These are phyloP conservation scores for Melanargia galathea DNA, from an alignment of 2,888 invertebrate genomes.

Conservation along the genomic window DNA sequence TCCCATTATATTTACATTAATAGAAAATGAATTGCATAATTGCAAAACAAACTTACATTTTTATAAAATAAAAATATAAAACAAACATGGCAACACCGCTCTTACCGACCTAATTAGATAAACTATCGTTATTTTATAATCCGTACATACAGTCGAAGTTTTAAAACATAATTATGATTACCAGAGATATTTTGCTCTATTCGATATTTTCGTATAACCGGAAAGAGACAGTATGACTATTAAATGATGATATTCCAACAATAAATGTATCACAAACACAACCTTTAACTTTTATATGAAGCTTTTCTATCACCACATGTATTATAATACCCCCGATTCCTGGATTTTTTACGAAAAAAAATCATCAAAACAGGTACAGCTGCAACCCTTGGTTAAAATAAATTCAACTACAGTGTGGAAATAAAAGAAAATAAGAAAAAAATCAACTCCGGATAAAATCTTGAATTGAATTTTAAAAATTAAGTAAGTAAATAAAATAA, in stretches of 20 bases:
- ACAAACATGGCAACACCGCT: slow-evolving; percentile 37
- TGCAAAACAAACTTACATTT: slow-evolving; percentile 15
- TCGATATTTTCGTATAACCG: background rate
- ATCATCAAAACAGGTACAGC: slow-evolving; percentile 68
- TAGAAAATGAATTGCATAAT: slow-evolving; percentile 24
- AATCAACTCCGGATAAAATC: slow-evolving; percentile 8
- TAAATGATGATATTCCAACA: background rate
- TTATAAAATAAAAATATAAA: background rate
- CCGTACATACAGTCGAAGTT: slow-evolving; percentile 5
- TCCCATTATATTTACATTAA: slow-evolving; percentile 11
- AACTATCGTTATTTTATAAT: slow-evolving; percentile 4
- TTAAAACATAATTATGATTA: slow-evolving; percentile 20
- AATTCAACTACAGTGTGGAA: slow-evolving; percentile 46
- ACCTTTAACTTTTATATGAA: background rate
- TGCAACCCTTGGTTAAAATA: slow-evolving; percentile 47
- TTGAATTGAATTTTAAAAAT: background rate
- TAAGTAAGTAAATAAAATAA: too few relatives aligned
- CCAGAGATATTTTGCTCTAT: slow-evolving; percentile 34
- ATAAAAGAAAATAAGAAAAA: background rate
- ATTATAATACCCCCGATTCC: slow-evolving; percentile 57
- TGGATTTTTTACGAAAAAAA: slow-evolving; percentile 75
- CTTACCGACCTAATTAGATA: slow-evolving; percentile 22
- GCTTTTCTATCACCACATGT: slow-evolving; percentile 36
- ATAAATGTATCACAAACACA: background rate
- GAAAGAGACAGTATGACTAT: too few relatives aligned